These are phyloP conservation scores for Onychomys leucogaster DNA, from an alignment of 2,797 vertebrate genomes.

Conservation along the genomic window DNA sequence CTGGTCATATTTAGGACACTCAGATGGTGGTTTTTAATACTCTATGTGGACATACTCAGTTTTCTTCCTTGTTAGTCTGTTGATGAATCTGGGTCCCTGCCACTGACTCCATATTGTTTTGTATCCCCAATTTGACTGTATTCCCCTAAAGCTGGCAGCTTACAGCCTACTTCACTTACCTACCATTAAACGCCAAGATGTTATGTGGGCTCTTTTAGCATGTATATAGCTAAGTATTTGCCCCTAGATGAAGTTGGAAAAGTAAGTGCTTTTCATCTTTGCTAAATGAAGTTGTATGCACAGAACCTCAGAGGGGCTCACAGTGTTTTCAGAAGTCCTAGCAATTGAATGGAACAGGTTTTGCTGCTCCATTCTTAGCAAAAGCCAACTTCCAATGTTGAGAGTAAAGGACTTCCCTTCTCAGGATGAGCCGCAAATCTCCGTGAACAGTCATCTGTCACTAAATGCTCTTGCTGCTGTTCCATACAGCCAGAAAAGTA, in stretches of 20 bases:
- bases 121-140: background rate
- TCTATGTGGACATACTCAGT: background rate
- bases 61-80: background rate
- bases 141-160: background rate
- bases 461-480: background rate
- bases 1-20: background rate
- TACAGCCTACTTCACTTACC: background rate
- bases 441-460: background rate
- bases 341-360: background rate
- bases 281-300: conserved; percentile 8
- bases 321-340: background rate
- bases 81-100: background rate
- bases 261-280: background rate
- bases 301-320: background rate
- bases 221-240: background rate
- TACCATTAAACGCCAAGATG: background rate
- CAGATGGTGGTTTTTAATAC: background rate
- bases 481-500: background rate
- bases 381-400: background rate
- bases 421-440: background rate
- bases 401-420: background rate
- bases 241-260: background rate
- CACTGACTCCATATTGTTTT: background rate
- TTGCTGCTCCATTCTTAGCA: background rate
- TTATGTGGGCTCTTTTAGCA: background rate